phyloP scores from a whole-genome alignment of 2,797 vertebrate genomes.

The Taeniopygia guttata region DNA sequence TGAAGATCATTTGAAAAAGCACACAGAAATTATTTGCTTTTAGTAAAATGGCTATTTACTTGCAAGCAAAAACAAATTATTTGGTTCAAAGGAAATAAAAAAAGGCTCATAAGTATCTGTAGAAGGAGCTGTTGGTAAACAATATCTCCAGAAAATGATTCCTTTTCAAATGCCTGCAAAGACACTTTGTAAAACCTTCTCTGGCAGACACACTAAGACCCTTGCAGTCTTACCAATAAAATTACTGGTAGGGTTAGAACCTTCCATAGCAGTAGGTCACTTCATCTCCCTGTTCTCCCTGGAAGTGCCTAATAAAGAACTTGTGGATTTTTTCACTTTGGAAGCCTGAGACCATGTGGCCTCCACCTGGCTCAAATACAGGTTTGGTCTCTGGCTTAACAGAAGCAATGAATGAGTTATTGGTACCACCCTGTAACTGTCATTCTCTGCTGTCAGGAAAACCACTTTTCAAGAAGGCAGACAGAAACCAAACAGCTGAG shows the following conservation, averaged over 20 bases:
- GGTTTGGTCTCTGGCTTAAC: neutral
- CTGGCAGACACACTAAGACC: neutral
- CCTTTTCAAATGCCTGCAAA: neutral
- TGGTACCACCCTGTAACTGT: neutral
- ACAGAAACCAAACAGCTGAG: neutral
- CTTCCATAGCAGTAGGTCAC: neutral
- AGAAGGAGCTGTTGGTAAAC: neutral
- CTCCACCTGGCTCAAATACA: neutral
- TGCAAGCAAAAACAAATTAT: neutral
- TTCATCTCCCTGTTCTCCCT: neutral
- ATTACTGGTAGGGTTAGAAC: neutral
- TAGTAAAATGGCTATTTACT: neutral
- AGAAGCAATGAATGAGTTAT: neutral
- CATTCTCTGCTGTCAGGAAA: neutral
- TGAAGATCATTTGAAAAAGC: conserved; percentile 30
- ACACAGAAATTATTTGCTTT: conserved; percentile 34
- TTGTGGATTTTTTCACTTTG: neutral
- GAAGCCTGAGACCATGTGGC: neutral
- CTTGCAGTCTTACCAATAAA: neutral
- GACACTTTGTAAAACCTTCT: neutral
- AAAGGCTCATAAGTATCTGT: neutral
- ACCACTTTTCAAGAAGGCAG: neutral
- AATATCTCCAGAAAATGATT: neutral
- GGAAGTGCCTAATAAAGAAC: neutral
- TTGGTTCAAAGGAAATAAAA: neutral